These are phyloP conservation scores for Anthrax anthrax DNA, from an alignment of 2,888 invertebrate species.

Conservation along the genomic window DNA sequence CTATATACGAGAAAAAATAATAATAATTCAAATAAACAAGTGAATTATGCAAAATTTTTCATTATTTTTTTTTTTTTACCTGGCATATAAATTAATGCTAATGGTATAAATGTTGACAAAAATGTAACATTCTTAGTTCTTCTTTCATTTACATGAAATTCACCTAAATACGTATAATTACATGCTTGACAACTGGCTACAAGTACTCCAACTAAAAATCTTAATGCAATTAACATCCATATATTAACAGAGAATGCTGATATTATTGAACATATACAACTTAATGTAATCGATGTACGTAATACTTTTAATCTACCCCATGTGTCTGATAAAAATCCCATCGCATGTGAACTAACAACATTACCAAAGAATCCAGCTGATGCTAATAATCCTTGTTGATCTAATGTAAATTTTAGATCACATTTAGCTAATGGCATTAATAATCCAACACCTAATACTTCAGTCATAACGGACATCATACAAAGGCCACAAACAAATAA, in stretches of 20 bases:
- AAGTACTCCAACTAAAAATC: slow-evolving; percentile 52
- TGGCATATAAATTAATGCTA: slow-evolving; percentile 41
- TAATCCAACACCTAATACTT: slow-evolving; percentile 49
- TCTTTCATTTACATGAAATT: slow-evolving; percentile 39
- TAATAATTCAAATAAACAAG: too few species aligned
- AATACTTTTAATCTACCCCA: slow-evolving; percentile 49
- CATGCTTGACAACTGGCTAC: slow-evolving; percentile 38
- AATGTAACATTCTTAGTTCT: slow-evolving; percentile 41
- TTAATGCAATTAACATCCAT: slow-evolving; percentile 41
- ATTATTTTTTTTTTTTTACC: slow-evolving; percentile 20
- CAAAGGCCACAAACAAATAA: slow-evolving; percentile 46
- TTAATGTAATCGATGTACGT: slow-evolving; percentile 38
- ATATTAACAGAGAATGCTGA: slow-evolving; percentile 47
- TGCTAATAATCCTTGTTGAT: slow-evolving; percentile 47
- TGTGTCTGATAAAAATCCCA: slow-evolving; percentile 68
- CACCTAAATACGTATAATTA: slow-evolving; percentile 44
- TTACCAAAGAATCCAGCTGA: slow-evolving; percentile 54
- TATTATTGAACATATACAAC: slow-evolving; percentile 39
- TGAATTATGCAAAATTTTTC: too few species aligned
- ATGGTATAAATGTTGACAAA: slow-evolving; percentile 41
- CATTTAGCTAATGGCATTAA: slow-evolving; percentile 54
- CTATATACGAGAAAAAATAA: slow-evolving; percentile 29
- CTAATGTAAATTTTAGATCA: slow-evolving; percentile 45
- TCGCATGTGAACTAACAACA: slow-evolving; percentile 58
- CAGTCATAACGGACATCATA: slow-evolving; percentile 52